These are phyloP conservation scores for Phocoena sinus DNA, from an alignment of 2,113 vertebrate species.

Conservation along the genomic window DNA sequence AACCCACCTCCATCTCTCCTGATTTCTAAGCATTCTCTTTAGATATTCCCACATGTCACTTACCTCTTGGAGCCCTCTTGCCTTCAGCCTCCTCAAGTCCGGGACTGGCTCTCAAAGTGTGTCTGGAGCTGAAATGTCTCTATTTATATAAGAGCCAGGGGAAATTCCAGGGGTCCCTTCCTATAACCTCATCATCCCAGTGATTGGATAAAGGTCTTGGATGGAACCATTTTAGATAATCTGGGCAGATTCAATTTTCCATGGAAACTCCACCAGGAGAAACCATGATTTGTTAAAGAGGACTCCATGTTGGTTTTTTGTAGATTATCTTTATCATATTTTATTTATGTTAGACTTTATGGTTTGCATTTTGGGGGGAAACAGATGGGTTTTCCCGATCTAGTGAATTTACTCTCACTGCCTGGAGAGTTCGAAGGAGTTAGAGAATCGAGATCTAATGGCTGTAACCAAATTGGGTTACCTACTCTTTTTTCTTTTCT, in stretches of 20 bases:
- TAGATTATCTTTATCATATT: not conserved
- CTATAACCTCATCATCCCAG: not conserved
- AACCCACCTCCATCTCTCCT: fast-evolving
- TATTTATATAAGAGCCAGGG: not conserved
- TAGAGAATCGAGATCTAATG: not conserved
- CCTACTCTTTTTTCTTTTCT: not conserved
- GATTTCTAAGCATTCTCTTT: fast-evolving
- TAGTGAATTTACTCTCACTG: not conserved
- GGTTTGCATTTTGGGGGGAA: not conserved
- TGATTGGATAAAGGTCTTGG: not conserved
- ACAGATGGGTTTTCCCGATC: not conserved
- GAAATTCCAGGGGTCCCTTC: not conserved
- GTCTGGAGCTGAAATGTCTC: not conserved
- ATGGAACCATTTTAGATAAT: not conserved
- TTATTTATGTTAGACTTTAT: not conserved
- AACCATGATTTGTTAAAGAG: not conserved
- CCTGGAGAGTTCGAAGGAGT: not conserved
- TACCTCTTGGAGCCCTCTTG: not conserved
- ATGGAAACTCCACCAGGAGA: not conserved
- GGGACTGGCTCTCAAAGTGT: not conserved
- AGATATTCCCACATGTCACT: not conserved
- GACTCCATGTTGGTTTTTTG: too few relatives aligned
- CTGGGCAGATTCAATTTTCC: not conserved
- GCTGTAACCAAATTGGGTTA: not conserved
- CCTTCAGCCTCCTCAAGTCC: not conserved